These are phyloP conservation scores for Drosophila nikananu DNA, from an alignment of 1,140 invertebrate species.

Conservation along the genomic window DNA sequence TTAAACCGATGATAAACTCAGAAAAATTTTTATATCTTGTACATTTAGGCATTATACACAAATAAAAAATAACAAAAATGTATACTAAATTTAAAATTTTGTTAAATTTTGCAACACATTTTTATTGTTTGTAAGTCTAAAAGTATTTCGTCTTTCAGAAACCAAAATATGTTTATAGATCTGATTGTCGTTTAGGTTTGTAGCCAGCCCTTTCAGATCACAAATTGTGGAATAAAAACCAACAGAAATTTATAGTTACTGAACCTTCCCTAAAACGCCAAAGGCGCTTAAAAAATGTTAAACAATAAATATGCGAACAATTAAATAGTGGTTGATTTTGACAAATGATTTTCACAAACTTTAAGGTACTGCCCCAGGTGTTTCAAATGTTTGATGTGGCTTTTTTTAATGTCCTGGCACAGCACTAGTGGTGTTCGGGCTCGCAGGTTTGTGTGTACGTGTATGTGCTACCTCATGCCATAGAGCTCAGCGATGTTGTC, in stretches of 20 bases:
- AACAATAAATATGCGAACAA: not conserved
- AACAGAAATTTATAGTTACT: not conserved
- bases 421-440: slow-evolving; percentile 11
- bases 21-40: not conserved
- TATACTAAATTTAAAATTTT: too few relatives aligned
- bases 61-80: too few relatives aligned
- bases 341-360: slow-evolving; percentile 13
- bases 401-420: slow-evolving; percentile 25
- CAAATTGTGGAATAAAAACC: not conserved
- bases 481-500: slow-evolving; percentile 33
- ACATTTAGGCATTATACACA: too few relatives aligned
- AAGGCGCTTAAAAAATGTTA: too few relatives aligned
- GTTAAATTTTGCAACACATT: too few relatives aligned
- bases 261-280: not conserved
- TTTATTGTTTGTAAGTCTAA: too few relatives aligned
- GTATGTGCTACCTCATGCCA: slow-evolving; percentile 43
- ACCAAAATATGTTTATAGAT: too few relatives aligned
- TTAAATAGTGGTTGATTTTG: not conserved
- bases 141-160: too few relatives aligned
- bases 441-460: slow-evolving; percentile 15
- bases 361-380: not conserved
- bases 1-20: not conserved
- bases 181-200: too few relatives aligned
- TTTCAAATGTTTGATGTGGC: slow-evolving; percentile 28
- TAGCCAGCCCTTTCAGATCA: too few relatives aligned